A percentile compares a stretch with the other conserved stretches of the same genome.
Conservation (phyloP, 2,113 vertebrate genomes). For the Thermophis baileyi region DNA sequence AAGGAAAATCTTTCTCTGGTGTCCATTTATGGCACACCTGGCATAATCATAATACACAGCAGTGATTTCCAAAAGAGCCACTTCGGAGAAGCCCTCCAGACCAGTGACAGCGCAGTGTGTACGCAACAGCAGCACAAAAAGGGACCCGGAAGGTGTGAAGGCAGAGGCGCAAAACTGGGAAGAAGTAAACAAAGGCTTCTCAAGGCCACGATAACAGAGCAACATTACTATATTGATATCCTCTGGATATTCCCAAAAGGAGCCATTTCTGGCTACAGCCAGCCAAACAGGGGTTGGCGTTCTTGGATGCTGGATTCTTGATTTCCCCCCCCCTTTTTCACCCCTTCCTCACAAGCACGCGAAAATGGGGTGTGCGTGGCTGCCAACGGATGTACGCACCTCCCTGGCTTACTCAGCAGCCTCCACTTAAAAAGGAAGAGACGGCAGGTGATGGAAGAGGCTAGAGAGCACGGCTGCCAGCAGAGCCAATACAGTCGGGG, state of each 20-base stretch:
- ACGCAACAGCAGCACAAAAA: background rate
- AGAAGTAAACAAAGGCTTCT: background rate
- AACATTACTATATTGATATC: no score
- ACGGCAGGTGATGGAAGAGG: background rate
- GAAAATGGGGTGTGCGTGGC: background rate
- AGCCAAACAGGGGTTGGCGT: background rate
- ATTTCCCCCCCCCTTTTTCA: background rate
- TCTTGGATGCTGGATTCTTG: background rate
- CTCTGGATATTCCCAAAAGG: background rate
- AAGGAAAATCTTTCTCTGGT: no score
- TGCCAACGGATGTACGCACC: background rate
- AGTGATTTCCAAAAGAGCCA: background rate
- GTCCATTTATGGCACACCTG: background rate
- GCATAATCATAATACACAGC: background rate
- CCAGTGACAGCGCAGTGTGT: rapidly evolving
- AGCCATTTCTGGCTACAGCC: no score
- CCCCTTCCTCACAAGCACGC: no score
- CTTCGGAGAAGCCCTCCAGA: background rate
- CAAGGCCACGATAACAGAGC: background rate
- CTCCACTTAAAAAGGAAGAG: background rate
- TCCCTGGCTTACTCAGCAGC: background rate
- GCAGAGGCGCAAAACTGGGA: background rate
- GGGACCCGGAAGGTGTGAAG: background rate
- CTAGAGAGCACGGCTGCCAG: background rate
- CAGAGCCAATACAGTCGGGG: background rate